These are phyloP conservation scores for Rhea pennata DNA, from an alignment of 2,113 vertebrate species.

Conservation along the genomic window DNA sequence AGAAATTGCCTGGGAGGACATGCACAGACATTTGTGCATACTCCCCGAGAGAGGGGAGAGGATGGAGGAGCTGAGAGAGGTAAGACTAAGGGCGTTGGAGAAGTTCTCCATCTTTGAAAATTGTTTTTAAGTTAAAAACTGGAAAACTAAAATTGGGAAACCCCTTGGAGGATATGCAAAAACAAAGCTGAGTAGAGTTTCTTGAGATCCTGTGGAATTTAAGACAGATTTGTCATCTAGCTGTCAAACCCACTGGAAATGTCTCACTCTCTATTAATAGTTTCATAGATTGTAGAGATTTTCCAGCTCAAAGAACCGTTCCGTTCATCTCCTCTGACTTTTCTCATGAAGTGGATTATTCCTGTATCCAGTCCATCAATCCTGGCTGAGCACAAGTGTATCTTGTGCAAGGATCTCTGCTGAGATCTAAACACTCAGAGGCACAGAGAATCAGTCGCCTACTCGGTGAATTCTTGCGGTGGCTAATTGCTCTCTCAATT, in stretches of 20 bases:
- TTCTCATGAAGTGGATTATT: constrained; percentile 20
- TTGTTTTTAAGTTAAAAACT: not conserved
- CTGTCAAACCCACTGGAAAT: constrained; percentile 49
- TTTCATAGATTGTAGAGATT: constrained; percentile 40
- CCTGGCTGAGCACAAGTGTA: not conserved
- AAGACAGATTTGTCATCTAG: constrained; percentile 46
- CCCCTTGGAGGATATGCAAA: constrained; percentile 31
- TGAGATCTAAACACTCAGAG: constrained; percentile 3
- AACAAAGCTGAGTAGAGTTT: not conserved
- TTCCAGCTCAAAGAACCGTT: constrained; percentile 46
- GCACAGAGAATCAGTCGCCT: not conserved
- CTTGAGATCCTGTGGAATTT: constrained; percentile 43
- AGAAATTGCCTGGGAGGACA: not conserved
- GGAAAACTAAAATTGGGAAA: constrained; percentile 40
- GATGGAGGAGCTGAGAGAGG: not conserved
- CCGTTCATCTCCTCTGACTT: not conserved
- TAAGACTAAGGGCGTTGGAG: not conserved
- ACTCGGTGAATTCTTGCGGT: constrained; percentile 8
- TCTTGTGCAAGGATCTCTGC: not conserved
- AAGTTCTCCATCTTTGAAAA: constrained; percentile 2
- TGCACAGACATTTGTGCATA: not conserved
- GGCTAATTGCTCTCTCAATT: constrained; percentile 35
- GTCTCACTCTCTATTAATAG: constrained; percentile 58
- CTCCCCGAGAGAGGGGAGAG: not conserved
- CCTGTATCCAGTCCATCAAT: not conserved